Evolutionary conservation across 1,140 invertebrate species (phyloP).

Genomic region (Acyrthosiphon pisum): DNA sequence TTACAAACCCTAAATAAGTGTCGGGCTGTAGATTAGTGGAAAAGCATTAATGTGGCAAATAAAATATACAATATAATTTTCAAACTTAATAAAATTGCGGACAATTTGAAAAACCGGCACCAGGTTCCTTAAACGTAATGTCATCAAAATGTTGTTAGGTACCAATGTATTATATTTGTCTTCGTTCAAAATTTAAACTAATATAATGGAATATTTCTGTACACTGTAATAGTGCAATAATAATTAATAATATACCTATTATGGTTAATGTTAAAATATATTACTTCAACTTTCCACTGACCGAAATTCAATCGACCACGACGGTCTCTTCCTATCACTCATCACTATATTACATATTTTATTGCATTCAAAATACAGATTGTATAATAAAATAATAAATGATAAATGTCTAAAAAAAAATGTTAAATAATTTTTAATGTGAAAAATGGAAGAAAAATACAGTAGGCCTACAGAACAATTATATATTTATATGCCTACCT

Average conservation of each 20-base stretch:
- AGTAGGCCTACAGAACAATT: not conserved
- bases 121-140: not conserved
- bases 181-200: not conserved
- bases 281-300: not conserved
- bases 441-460: too few relatives aligned
- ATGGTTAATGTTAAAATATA: not conserved
- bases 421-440: not conserved
- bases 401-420: not conserved
- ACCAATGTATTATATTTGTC: not conserved
- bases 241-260: not conserved
- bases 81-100: too few relatives aligned
- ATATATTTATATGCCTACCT: not conserved
- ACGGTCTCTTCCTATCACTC: not conserved
- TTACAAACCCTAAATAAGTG: too few relatives aligned
- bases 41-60: too few relatives aligned
- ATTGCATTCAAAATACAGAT: not conserved
- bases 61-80: too few relatives aligned
- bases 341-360: not conserved
- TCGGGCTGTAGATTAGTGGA: too few relatives aligned
- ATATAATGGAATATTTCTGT: not conserved
- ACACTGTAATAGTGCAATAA: too few relatives aligned
- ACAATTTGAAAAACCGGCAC: too few relatives aligned
- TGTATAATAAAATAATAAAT: not conserved
- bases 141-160: not conserved
- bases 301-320: not conserved